Percentiles rank a stretch among this genome's conserved stretches.
Conservation (phyloP, 1,140 invertebrate genomes). For the Calliopsis andreniformis region DNA sequence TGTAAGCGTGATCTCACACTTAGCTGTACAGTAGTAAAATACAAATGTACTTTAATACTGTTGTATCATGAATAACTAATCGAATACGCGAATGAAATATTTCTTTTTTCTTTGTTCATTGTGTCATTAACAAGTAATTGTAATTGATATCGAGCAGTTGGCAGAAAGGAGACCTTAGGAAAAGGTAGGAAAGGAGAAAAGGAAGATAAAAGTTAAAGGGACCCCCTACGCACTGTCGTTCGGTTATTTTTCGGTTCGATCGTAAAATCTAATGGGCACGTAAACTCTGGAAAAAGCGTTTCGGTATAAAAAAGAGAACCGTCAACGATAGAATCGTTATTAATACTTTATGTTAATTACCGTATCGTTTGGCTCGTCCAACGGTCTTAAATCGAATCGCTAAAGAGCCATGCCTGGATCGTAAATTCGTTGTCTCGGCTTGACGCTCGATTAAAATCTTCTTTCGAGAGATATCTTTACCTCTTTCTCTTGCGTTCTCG, state of each 20-base stretch:
- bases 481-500: slow-evolving; percentile 28
- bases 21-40: no score
- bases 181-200: slow-evolving; percentile 14
- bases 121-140: neutral
- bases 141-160: slow-evolving; percentile 21
- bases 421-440: slow-evolving; percentile 77
- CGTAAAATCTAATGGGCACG: slow-evolving; percentile 80
- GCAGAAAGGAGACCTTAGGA: slow-evolving; percentile 9
- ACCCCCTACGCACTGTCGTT: slow-evolving; percentile 68
- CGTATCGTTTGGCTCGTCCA: slow-evolving; percentile 73
- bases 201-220: slow-evolving; percentile 44
- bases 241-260: slow-evolving; percentile 78
- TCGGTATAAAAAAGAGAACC: slow-evolving; percentile 74
- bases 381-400: slow-evolving; percentile 75
- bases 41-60: no score
- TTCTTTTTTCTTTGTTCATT: no score
- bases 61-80: no score
- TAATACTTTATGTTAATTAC: slow-evolving; percentile 82
- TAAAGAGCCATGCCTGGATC: slow-evolving; percentile 71
- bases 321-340: slow-evolving; percentile 75
- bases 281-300: slow-evolving; percentile 78
- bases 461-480: slow-evolving; percentile 62
- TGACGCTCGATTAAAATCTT: slow-evolving; percentile 76
- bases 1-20: no score
- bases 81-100: no score